Evolutionary conservation across 1,140 invertebrate genomes (phyloP), one percentile per base, ranked within the genome.

Genomic region (Pararge aegeria): DNA sequence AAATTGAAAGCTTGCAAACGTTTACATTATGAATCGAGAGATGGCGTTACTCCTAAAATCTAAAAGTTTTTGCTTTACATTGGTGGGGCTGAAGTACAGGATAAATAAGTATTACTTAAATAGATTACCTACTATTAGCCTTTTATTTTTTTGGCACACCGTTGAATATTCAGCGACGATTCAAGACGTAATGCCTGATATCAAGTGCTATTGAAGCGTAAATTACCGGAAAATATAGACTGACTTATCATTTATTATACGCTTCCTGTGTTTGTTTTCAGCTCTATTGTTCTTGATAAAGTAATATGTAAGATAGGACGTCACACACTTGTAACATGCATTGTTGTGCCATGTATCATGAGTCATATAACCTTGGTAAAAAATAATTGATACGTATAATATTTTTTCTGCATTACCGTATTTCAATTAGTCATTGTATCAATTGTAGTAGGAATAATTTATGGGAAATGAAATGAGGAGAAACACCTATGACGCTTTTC

Each of bases 181-280:
- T n/a, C 30, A 34, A 20, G 5, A 54, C 24, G n/a, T 64, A 55
- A 58, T 51, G 13, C 34, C 27, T 15, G 16, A 51, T 53, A 57
- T 49, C 29, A n/a, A 24, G n/a, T 24, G 40, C 29, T 50, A 61
- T 20, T 55, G 58, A 55, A 55, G 59, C 59, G 52, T 55, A 18
- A 20, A 40, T 63, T 61, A 64, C 46, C 68, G 66, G 75, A 74
- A 73, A 63, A 61, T 61, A 65, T 58, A 49, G 38, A 18, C 42
- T 29, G 29, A 61, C 64, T 62, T 70, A 68, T 66, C 63, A 68
- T 66, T 65, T 68, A 75, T 70, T 64, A 57, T 62, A 64, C 34
- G 55, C 69, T 80, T 83, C 80, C 80, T 72, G 62, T 51, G 44
- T 75, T 80, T 82, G 79, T 82, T 75, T 70, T 77, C 67, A 54